phyloP scores from a whole-genome alignment of 2,888 invertebrate genomes.

The Mystacides longicornis region DNA sequence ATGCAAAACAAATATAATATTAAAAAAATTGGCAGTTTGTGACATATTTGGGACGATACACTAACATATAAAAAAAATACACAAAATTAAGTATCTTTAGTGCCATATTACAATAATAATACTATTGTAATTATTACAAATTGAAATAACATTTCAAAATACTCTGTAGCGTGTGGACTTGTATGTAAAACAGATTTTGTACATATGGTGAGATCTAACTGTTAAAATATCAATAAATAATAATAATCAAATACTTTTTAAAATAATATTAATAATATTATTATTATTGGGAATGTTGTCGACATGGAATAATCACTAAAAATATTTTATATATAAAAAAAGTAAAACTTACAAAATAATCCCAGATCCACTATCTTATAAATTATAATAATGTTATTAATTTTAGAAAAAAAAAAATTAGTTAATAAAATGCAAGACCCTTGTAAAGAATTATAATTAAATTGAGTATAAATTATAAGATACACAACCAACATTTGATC shows the following conservation, averaged over 20 bases:
- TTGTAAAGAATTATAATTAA: background rate
- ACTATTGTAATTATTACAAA: too few species aligned
- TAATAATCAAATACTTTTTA: too few species aligned
- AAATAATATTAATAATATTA: too few species aligned
- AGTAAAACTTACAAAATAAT: background rate
- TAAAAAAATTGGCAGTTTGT: too few species aligned
- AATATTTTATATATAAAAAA: background rate
- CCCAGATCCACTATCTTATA: background rate
- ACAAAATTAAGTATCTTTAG: too few species aligned
- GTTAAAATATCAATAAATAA: background rate
- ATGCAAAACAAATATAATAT: too few species aligned
- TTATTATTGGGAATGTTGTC: background rate
- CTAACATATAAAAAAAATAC: too few species aligned
- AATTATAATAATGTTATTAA: background rate
- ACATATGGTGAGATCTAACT: slow-evolving; percentile 2
- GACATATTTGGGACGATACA: too few species aligned
- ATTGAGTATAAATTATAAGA: slow-evolving; percentile 1
- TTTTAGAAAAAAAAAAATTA: background rate
- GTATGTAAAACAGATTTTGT: too few species aligned
- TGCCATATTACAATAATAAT: too few species aligned
- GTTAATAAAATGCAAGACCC: background rate
- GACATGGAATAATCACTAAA: background rate
- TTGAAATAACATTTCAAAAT: too few species aligned
- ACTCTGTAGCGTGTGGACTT: too few species aligned
- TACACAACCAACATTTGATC: background rate